phyloP scores from a whole-genome alignment of 2,113 vertebrate genomes.

The Neotoma lepida region DNA sequence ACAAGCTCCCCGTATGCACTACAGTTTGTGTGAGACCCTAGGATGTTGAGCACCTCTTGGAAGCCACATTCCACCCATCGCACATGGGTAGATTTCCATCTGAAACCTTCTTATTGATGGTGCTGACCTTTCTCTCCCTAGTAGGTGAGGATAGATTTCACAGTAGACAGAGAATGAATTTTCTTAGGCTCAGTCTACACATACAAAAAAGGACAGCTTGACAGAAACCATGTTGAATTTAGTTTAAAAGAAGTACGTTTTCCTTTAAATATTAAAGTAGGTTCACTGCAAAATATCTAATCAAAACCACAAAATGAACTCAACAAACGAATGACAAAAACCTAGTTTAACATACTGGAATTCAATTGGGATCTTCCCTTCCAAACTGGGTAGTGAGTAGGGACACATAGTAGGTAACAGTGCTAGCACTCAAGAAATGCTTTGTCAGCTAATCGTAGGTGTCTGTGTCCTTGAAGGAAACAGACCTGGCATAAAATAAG shows the following conservation, averaged over 20 bases:
- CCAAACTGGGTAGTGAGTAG: background rate
- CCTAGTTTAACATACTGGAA: background rate
- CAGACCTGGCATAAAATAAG: conserved; percentile 19
- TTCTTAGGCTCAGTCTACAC: background rate
- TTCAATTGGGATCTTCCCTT: conserved; percentile 27
- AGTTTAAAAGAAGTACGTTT: background rate
- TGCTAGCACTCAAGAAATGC: background rate
- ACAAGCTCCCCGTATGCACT: background rate
- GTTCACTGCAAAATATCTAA: background rate
- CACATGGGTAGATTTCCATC: background rate
- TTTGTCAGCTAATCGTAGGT: conserved; percentile 10
- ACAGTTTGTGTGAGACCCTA: background rate
- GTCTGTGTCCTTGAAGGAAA: conserved; percentile 34
- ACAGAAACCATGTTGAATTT: conserved; percentile 23
- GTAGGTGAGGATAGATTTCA: background rate
- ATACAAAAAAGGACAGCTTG: background rate
- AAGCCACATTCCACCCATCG: background rate
- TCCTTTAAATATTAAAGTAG: conserved; percentile 26
- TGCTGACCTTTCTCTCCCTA: background rate
- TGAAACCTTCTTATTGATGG: background rate
- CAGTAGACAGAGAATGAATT: background rate
- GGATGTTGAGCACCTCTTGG: background rate
- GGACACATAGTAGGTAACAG: background rate
- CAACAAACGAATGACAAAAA: background rate
- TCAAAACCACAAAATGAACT: background rate